Conservation (phyloP, 2,797 vertebrate species). For the Notamacropus eugenii region DNA sequence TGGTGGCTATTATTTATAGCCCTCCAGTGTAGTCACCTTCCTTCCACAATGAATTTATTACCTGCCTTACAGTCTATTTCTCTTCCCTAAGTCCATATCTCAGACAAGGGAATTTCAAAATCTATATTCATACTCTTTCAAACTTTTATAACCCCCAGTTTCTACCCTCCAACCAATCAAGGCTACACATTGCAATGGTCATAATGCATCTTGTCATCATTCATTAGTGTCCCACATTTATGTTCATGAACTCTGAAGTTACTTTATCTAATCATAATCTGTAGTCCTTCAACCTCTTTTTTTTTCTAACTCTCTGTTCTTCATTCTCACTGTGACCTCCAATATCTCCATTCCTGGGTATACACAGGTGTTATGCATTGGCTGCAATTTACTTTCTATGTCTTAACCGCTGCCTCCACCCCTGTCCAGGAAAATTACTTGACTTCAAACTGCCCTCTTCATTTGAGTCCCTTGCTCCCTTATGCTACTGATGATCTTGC, state of each 20-base stretch:
- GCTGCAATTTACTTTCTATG: neutral
- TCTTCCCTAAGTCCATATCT: neutral
- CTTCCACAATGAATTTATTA: neutral
- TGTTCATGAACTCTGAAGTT: neutral
- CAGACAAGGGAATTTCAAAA: neutral
- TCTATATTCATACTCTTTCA: neutral
- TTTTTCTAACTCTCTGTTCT: neutral
- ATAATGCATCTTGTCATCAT: neutral
- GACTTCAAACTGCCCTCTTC: neutral
- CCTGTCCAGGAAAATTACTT: too few species aligned
- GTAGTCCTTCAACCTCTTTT: neutral
- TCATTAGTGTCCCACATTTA: neutral
- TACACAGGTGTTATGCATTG: too few species aligned
- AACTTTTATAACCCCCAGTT: neutral
- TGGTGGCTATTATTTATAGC: neutral
- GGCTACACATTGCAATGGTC: neutral
- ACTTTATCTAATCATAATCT: neutral
- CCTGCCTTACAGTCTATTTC: neutral
- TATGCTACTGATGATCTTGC: too few species aligned
- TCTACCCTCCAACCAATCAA: neutral
- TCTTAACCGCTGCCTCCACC: neutral
- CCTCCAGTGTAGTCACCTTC: neutral
- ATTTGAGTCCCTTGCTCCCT: neutral
- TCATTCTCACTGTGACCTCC: too few species aligned
- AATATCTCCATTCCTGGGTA: too few species aligned